Percentiles rank a stretch among this genome's conserved stretches.
phyloP scores from a whole-genome alignment of 2,113 vertebrate species.

The Rallus limicola region DNA sequence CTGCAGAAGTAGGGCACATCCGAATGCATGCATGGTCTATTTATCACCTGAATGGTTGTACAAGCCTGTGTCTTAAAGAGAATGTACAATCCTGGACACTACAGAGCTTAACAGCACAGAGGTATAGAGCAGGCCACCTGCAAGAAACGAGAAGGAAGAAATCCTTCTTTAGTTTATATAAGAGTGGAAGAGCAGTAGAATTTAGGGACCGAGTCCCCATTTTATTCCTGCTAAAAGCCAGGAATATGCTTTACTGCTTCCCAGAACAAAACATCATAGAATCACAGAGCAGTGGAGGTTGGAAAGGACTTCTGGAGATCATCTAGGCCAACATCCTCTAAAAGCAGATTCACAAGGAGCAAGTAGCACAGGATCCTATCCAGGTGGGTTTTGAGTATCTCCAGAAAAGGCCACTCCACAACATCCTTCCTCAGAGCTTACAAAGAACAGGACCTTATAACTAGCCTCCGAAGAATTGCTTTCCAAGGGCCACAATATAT shows the following conservation, averaged over 20 bases:
- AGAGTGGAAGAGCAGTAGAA: neutral
- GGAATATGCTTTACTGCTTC: neutral
- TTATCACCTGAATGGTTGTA: neutral
- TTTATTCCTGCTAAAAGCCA: neutral
- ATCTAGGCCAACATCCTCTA: too few relatives aligned
- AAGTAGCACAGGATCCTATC: too few relatives aligned
- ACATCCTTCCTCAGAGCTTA: neutral
- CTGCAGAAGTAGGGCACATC: neutral
- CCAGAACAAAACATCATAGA: neutral
- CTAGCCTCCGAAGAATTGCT: neutral
- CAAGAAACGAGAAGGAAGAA: neutral
- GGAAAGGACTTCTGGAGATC: too few relatives aligned
- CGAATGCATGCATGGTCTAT: neutral
- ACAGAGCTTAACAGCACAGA: neutral
- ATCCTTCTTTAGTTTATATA: neutral
- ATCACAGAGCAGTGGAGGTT: too few relatives aligned
- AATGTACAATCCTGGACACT: neutral
- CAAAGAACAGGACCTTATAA: neutral
- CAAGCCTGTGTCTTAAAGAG: neutral
- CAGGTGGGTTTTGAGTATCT: too few relatives aligned
- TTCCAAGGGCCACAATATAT: neutral
- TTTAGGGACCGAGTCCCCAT: neutral
- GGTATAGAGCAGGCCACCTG: neutral
- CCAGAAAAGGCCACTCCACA: neutral
- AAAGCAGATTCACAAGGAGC: too few relatives aligned